Percentiles rank a stretch among this genome's conserved stretches.
Conservation (phyloP, 2,797 vertebrate genomes). For the Eulemur albifrons region DNA sequence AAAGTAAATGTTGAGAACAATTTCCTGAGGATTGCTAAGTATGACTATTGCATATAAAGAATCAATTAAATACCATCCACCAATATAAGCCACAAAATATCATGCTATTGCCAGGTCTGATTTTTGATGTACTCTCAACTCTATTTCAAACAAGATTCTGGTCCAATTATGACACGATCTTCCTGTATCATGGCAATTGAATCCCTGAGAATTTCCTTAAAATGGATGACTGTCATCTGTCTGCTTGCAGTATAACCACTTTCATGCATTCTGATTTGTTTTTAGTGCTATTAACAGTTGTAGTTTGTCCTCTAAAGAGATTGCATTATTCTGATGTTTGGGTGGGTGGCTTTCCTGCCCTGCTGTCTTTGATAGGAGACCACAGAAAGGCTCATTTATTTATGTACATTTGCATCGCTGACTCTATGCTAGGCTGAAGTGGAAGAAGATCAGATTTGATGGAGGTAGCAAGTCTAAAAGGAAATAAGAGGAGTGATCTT, state of each 20-base stretch:
- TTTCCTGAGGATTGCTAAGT: neutral
- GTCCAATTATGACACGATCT: neutral
- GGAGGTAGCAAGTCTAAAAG: constrained; percentile 15
- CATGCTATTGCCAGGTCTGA: no score
- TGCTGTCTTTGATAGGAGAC: neutral
- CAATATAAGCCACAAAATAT: neutral
- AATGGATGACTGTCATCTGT: neutral
- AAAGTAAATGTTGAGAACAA: neutral
- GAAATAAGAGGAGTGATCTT: rapidly evolving
- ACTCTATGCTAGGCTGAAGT: neutral
- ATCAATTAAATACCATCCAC: neutral
- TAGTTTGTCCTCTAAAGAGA: neutral
- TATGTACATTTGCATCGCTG: neutral
- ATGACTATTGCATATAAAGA: neutral
- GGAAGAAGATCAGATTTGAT: neutral
- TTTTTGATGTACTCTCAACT: neutral
- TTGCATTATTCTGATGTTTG: neutral
- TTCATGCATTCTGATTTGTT: neutral
- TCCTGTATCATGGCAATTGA: neutral
- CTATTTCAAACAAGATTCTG: neutral
- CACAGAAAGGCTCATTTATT: neutral
- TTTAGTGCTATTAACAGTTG: neutral
- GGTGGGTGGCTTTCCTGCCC: neutral
- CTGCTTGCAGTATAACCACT: neutral
- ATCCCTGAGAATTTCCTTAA: neutral